Evolutionary conservation across 1,140 invertebrate species (phyloP).

Genomic region (Trichogramma pretiosum): DNA sequence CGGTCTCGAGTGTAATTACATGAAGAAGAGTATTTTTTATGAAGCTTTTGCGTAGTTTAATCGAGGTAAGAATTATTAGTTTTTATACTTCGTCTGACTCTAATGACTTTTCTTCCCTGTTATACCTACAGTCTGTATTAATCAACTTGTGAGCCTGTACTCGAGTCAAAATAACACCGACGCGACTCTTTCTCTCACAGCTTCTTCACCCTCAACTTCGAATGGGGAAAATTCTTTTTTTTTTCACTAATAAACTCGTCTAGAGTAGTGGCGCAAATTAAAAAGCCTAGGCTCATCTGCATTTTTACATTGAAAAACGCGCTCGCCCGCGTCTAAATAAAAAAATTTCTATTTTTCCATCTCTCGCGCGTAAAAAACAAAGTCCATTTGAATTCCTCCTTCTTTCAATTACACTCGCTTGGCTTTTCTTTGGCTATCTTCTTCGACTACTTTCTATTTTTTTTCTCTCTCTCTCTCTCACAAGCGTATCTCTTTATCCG

Average conservation of each 20-base stretch:
- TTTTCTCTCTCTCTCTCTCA: not conserved
- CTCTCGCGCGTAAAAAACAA: too few species aligned
- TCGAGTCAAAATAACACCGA: not conserved
- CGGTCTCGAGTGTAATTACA: conserved; percentile 11
- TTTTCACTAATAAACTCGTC: too few species aligned
- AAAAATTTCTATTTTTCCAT: too few species aligned
- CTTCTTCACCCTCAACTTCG: too few species aligned
- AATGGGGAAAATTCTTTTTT: too few species aligned
- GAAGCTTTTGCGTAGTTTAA: conserved; percentile 4
- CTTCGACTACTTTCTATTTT: not conserved
- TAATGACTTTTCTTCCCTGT: conserved; percentile 13
- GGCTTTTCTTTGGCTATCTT: not conserved
- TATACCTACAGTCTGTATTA: too few species aligned
- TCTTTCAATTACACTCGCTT: not conserved
- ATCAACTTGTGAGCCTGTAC: conserved; percentile 11
- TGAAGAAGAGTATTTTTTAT: conserved; percentile 6
- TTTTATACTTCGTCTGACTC: conserved; percentile 6
- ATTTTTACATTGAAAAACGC: too few species aligned
- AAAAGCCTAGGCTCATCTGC: too few species aligned
- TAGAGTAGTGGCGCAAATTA: too few species aligned
- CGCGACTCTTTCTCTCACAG: not conserved
- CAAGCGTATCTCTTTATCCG: not conserved
- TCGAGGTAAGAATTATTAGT: conserved; percentile 12
- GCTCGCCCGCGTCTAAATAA: too few species aligned
- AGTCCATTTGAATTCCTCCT: not conserved